Conservation (phyloP, 1,140 invertebrate species). For the Drosophila teissieri region DNA sequence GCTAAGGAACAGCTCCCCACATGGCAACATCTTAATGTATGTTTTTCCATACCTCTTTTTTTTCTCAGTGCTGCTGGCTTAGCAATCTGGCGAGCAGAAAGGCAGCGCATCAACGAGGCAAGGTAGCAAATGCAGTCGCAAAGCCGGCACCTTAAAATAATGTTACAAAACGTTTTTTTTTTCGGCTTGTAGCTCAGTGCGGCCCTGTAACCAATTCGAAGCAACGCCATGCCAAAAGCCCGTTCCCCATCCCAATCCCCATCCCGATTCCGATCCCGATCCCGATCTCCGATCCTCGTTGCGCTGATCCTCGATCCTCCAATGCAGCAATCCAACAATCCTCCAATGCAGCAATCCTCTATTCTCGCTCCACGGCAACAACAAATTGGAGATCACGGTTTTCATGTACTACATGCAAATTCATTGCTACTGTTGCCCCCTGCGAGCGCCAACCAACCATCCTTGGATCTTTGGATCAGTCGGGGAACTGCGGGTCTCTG, state of each 20-base stretch:
- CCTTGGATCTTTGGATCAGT: no score
- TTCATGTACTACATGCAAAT: slow-evolving; percentile 84
- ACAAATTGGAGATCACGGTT: slow-evolving; percentile 84
- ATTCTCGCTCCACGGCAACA: slow-evolving; percentile 35
- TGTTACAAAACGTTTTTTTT: slow-evolving; percentile 70
- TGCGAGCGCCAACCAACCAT: no score
- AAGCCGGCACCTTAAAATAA: slow-evolving; percentile 79
- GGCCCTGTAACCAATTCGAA: slow-evolving; percentile 70
- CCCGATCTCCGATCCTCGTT: slow-evolving; percentile 15
- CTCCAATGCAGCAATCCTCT: background rate
- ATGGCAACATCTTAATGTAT: no score
- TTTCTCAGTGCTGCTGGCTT: slow-evolving; percentile 9
- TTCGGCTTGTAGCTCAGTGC: slow-evolving; percentile 75
- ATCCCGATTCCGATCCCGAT: slow-evolving; percentile 16
- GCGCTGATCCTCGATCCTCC: slow-evolving; percentile 5
- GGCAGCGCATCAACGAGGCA: slow-evolving; percentile 1
- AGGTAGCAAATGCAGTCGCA: slow-evolving; percentile 34
- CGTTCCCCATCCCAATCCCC: slow-evolving; percentile 18
- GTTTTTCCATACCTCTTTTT: background rate
- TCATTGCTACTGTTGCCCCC: slow-evolving; percentile 83
- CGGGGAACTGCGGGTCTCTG: background rate
- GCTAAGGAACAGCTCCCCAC: no score
- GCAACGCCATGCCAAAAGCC: slow-evolving; percentile 45
- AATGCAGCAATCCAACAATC: no score
- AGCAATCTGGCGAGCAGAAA: background rate